Evolutionary conservation across 1,140 invertebrate species (phyloP), one percentile per base, ranked within the genome.

Genomic region (Eciton burchellii): DNA sequence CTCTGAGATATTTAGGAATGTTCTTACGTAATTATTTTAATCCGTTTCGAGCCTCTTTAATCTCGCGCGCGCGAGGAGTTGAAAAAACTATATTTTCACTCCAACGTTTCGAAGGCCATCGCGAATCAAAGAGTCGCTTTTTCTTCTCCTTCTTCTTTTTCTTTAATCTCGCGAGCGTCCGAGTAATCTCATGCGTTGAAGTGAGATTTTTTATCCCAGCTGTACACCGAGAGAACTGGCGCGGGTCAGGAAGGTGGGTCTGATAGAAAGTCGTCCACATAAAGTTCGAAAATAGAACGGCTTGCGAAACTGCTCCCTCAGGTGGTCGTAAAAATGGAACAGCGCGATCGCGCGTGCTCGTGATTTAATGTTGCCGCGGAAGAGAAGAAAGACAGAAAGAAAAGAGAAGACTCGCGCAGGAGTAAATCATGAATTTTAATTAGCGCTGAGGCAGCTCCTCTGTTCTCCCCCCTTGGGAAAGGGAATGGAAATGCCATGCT

Each of bases 191-290:
- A 77, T 68, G 6, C 6, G 29, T 77, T 24, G 11, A 26, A 26
- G 21, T 0, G 26, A 5, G 19, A 77, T 77, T 77, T 77, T 76
- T 77, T 56, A 66, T 68, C 21, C 2, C 49, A 56, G 35, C 35
- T 43, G 21, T 56, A 65, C 19, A 29, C 77, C 41, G 29, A 66
- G 29, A 66, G 41, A 79, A 68, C 41, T 60, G 41, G 8, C 41
- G 54, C 24, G 47, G 62, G 45, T 49, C 21, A 45, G 68, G 29
- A 47, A 52, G 54, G 59, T 70, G n/a, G n/a, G 24, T 24, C 56
- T 3, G 52, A 68, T 74, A 81, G 82, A 68, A 71, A 84, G 68
- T 81, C 60, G 62, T 81, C 62, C 65, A 54, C 74, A 71, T 84
- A 52, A 81, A 84, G 63, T 52, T 70, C 54, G 52, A 19, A 81